Evolutionary conservation across 2,888 invertebrate species (phyloP), one percentile per base, ranked within the genome.

Genomic region (Chesias legatella): DNA sequence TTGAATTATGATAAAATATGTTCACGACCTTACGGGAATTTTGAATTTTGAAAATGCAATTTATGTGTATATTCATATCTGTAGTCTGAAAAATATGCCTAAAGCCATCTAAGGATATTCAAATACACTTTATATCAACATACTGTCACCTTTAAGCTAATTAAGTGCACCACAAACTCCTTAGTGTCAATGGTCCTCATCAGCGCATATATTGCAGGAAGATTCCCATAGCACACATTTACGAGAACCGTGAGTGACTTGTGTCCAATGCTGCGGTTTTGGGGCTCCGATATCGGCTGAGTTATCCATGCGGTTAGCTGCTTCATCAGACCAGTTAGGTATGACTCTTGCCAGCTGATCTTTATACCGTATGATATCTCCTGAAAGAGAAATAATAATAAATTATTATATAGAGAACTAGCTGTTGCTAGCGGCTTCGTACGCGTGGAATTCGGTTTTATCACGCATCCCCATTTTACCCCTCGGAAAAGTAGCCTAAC

Each of bases 341-440:
- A 93, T 0, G 94, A 93, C 60, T 95, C 94, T 68, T 94, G 94
- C 94, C 94, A 95, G 5, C 91, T 91, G 13, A 95, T 93, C 67
- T 91, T 92, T 9, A 94, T 93, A 17, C 94, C 94, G 57, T 94
- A 94, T 0, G 94, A 93, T 43, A 95, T 84, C 63, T 94, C 94
- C 90, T 94, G 79, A 23, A 83, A 17, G 13, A 3, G 2, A 17
- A 17, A 3, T 17, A 2, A 17, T 3, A 2, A 17, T 17, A 17
- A 17, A 17, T 17, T 17, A n/a, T n/a, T n/a, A n/a, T n/a, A n/a
- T n/a, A n/a, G n/a, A n/a, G n/a, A n/a, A n/a, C n/a, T n/a, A n/a
- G n/a, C n/a, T n/a, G n/a, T n/a, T n/a, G n/a, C n/a, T n/a, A n/a
- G n/a, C n/a, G n/a, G n/a, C n/a, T n/a, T n/a, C n/a, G n/a, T n/a